A percentile compares a stretch with the other conserved stretches of the same genome.
These are phyloP conservation scores for Orchesella cincta DNA, from an alignment of 1,140 invertebrate genomes.

Conservation along the genomic window DNA sequence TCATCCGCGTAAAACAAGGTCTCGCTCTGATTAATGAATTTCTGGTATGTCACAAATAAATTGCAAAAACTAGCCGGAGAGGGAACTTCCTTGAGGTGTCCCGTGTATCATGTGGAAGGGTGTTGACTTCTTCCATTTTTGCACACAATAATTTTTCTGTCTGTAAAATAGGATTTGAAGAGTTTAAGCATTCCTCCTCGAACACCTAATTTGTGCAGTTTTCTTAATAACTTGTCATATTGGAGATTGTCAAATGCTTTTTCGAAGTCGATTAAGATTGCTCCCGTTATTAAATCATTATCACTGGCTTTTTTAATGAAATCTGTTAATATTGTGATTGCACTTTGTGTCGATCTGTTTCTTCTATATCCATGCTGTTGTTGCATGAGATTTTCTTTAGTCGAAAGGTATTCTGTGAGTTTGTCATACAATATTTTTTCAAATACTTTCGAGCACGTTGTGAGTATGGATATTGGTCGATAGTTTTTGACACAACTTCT, in stretches of 20 bases:
- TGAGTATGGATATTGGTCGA: background rate
- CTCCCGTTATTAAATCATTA: background rate
- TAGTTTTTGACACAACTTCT: background rate
- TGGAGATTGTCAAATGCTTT: background rate
- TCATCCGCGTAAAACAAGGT: background rate
- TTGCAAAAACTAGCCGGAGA: background rate
- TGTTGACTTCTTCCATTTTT: background rate
- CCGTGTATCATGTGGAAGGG: background rate
- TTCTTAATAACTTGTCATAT: background rate
- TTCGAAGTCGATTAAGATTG: background rate
- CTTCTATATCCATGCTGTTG: constrained; percentile 20
- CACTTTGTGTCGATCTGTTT: constrained; percentile 16
- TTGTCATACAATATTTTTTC: background rate
- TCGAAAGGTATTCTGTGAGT: background rate
- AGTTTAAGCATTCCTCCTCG: background rate
- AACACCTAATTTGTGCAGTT: background rate
- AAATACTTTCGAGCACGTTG: background rate
- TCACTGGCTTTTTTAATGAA: background rate
- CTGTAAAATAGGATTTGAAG: background rate
- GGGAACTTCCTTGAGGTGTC: background rate
- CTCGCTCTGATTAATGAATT: background rate
- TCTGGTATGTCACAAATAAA: background rate
- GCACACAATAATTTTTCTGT: background rate
- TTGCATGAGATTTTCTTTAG: background rate
- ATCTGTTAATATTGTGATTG: constrained; percentile 4